These are phyloP conservation scores for Zhengitettix transpicula DNA, from an alignment of 2,888 invertebrate species.

Conservation along the genomic window DNA sequence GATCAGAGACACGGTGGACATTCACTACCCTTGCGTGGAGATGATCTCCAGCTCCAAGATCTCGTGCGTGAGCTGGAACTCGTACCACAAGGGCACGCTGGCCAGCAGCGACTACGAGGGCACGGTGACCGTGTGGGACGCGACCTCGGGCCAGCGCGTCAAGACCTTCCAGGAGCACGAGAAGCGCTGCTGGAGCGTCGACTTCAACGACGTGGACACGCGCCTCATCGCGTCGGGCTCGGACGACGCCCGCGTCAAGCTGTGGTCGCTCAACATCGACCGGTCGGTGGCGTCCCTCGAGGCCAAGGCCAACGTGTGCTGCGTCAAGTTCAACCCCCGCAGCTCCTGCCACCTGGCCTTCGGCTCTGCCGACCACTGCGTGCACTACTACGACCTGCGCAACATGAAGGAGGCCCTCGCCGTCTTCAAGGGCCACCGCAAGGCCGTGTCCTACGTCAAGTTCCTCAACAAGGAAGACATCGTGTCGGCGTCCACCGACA, in stretches of 20 bases:
- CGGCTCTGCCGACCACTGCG: constrained; percentile 93
- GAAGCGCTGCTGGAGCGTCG: constrained; percentile 90
- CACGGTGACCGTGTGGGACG: constrained; percentile 86
- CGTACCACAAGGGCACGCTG: constrained; percentile 70
- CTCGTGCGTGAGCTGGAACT: constrained; percentile 88
- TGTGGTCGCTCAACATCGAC: constrained; percentile 80
- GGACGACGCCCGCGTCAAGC: constrained; percentile 82
- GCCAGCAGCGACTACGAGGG: constrained; percentile 92
- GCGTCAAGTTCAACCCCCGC: constrained; percentile 76
- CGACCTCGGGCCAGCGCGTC: constrained; percentile 53
- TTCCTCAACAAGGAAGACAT: constrained; percentile 72
- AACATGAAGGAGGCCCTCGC: constrained; percentile 65
- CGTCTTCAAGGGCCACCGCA: constrained; percentile 76
- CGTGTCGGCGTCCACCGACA: constrained; percentile 85
- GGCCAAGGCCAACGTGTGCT: constrained; percentile 89
- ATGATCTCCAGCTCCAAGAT: constrained; percentile 87
- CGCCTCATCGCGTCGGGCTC: constrained; percentile 80
- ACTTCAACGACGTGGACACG: constrained; percentile 84
- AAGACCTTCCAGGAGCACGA: constrained; percentile 78
- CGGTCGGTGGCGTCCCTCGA: constrained; percentile 76
- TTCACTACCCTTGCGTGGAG: constrained; percentile 83
- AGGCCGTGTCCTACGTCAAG: constrained; percentile 88
- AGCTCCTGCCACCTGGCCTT: constrained; percentile 81
- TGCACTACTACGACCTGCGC: constrained; percentile 86
- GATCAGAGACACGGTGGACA: constrained; percentile 69